Base-by-base conservation (phyloP, 2,113 vertebrate species). In the Ploceus nigricollis region DNA sequence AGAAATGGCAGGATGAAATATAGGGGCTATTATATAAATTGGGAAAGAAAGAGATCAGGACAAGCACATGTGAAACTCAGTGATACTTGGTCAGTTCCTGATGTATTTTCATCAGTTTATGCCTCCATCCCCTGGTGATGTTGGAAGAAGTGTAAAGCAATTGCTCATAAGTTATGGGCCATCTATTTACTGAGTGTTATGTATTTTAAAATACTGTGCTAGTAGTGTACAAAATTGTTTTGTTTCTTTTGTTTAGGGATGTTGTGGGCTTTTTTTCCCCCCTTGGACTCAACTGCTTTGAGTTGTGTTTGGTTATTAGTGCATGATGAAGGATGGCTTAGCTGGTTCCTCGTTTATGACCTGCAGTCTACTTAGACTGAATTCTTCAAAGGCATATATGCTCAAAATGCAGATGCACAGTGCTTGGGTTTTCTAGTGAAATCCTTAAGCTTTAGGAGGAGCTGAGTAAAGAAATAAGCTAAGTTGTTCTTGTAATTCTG, bases 1-100 rank as follows among this genome's bases (percentile, higher is more conserved):
- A 87, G 66, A 85, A 85, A 85, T 80, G 75, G 37, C 66, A 88
- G 70, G 57, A 93, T 95, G 78, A 95, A 91, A 79, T 93, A 93
- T 69, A 70, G 81, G 4, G 20, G 33, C 71, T 37, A 57, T 87
- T 93, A 77, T 2, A 80, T 47, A 82, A 93, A 82, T 82, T 54
- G 58, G 21, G 77, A 69, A 71, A 72, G 60, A 27, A 61, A 71
- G 86, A 79, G 44, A n/a, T 54, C 30, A 40, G 64, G 68, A 54
- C 28, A 70, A 90, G 30, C 19, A 2, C 47, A 17, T 31, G 47
- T 70, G 64, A 90, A 39, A 25, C 6, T 68, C 3, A 0, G 51
- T 68, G 61, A 51, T 81, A 58, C 33, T 86, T 64, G 37, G 28
- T 63, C 24, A 1, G 1, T 82, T 91, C 58, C 24, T 91, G 53